Evolutionary conservation across 1,140 invertebrate genomes (phyloP).

Genomic region (Aporrectodea caliginosa): DNA sequence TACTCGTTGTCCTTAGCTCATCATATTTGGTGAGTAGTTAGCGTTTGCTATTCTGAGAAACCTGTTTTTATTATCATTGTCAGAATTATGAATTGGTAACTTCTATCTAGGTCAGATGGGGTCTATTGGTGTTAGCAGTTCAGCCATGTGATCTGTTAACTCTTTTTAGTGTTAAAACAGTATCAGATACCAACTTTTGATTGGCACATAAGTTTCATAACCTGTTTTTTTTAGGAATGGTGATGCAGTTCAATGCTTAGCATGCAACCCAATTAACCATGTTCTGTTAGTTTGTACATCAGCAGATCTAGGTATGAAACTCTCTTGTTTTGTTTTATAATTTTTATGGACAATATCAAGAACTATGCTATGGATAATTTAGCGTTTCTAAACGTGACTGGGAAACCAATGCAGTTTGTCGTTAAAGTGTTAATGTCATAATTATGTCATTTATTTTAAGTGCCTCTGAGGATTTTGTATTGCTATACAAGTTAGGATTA

Average conservation of each 20-base stretch:
- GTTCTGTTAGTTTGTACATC: conserved; percentile 87
- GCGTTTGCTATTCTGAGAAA: too few relatives aligned
- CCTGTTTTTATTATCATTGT: too few relatives aligned
- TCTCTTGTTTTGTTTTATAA: not conserved
- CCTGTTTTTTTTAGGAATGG: conserved; percentile 82
- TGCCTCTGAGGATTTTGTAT: not conserved
- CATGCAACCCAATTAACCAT: conserved; percentile 89
- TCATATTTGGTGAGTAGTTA: too few relatives aligned
- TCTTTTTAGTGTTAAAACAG: too few relatives aligned
- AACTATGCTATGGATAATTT: not conserved
- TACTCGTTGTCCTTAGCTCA: too few relatives aligned
- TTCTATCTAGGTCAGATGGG: too few relatives aligned
- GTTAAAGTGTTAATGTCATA: not conserved
- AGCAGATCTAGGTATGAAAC: conserved; percentile 76
- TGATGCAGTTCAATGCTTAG: conserved; percentile 90
- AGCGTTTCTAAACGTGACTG: not conserved
- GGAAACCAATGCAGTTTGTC: not conserved
- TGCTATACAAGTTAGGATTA: not conserved
- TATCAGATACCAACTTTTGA: too few relatives aligned
- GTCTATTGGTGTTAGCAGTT: too few relatives aligned
- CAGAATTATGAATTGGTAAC: too few relatives aligned
- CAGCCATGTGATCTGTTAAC: too few relatives aligned
- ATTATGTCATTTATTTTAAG: not conserved
- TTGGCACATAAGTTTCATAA: too few relatives aligned
- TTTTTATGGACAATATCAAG: not conserved